A percentile compares a stretch with the other conserved stretches of the same genome.
These are phyloP conservation scores for Pycnonotus jocosus DNA, from an alignment of 2,113 vertebrate species.

Conservation along the genomic window DNA sequence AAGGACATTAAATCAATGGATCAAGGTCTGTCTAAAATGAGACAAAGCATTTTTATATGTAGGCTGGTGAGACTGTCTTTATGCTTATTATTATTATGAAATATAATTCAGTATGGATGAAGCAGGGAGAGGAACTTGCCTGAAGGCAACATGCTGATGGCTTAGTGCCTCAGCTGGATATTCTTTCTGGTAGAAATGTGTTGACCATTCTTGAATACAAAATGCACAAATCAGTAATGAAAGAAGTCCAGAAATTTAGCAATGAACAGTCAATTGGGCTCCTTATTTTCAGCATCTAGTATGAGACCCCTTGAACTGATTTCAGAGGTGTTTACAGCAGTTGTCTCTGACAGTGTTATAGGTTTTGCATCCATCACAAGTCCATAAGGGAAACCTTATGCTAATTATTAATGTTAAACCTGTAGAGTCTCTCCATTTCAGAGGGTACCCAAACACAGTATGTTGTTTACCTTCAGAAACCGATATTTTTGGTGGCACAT, in stretches of 20 bases:
- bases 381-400: background rate
- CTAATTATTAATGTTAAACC: background rate
- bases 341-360: background rate
- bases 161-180: background rate
- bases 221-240: background rate
- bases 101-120: background rate
- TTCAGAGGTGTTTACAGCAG: background rate
- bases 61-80: background rate
- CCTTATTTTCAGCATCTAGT: background rate
- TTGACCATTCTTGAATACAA: background rate
- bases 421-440: background rate
- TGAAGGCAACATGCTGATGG: background rate
- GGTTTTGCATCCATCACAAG: background rate
- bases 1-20: background rate
- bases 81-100: background rate
- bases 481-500: background rate
- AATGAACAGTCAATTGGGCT: background rate
- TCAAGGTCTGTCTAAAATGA: background rate
- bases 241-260: background rate
- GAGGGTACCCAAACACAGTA: background rate
- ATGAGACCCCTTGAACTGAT: background rate
- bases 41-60: background rate
- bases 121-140: background rate
- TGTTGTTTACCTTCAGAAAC: background rate
- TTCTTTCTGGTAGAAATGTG: background rate